Evolutionary conservation across 2,888 invertebrate species (phyloP), one percentile per base, ranked within the genome.

Genomic region (Imbricaverruca yamaguchii): DNA sequence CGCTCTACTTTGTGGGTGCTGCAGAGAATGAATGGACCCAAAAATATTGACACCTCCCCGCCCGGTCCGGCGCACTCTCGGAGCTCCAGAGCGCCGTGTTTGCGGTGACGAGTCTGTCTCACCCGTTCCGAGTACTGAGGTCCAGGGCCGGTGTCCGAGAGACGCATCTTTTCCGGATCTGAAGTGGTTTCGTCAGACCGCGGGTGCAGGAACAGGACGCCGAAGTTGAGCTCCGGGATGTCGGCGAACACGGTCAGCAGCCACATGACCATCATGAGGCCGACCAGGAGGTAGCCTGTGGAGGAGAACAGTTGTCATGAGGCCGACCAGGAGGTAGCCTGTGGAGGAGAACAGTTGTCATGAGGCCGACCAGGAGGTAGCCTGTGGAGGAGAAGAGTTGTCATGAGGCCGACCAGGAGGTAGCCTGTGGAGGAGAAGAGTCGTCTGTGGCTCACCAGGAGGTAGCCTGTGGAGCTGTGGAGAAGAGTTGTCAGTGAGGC

Each of bases 221-320:
- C 93, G 82, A 95, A 88, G 88, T 95, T 95, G 85, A 95, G 89
- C 88, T 95, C 94, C 9, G 95, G 95, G 84, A 96, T 94, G 87
- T 95, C 94, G 88, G 94, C 94, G 88, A 95, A 93, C 56, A 94
- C 92, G 3, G 94, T 93, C 86, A 95, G 88, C 21, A 93, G 91
- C 85, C 95, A 89, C 93, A 95, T 94, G 90, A 95, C 91, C 88
- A 93, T 92, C 25, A 93, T 92, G 83, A 95, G 90, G 61, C 95
- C 95, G 86, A 92, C 85, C 85, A 94, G 88, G n/a, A 95, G 89
- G 87, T 94, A 95, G 83, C 90, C 94, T 94, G 89, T 1, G 53
- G 25, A 7, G 18, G 53, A 39, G 15, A 13, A 69, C n/a, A 9
- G 13, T 74, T 13, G 13, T 74, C 25, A 74, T 7, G 1, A 6